Evolutionary conservation across 2,113 vertebrate species (phyloP), one percentile per base, ranked within the genome.

Genomic region (Chitala chitala): DNA sequence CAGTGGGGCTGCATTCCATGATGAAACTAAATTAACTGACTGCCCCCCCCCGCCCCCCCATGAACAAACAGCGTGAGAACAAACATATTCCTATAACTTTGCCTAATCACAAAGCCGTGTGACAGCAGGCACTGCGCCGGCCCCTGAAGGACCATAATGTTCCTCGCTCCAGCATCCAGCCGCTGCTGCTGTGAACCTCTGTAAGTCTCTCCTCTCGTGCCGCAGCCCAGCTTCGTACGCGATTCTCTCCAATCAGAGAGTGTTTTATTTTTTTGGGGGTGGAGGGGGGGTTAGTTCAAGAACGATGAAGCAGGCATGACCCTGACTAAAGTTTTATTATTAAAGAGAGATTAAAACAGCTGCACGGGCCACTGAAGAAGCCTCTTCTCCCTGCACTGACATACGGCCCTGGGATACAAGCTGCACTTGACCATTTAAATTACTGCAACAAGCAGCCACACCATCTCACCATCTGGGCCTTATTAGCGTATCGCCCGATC

Each of bases 331-430:
- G 85, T 86, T 86, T 90, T 92, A 92, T 92, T 95, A 98, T 96
- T 96, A 96, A 95, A 91, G 88, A 90, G 89, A 95, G 93, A 96
- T 96, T 94, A 94, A 94, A 96, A 95, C 93, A 97, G 94, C 94
- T 98, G 95, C 93, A 95, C 92, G 90, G 92, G 88, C 91, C 93
- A 89, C 90, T 91, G 92, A 92, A 94, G 91, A 89, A 92, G 87
- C 92, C 92, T 90, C 92, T 91, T 88, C 90, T 92, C 85, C 82
- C 87, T 82, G 89, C 85, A 82, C 90, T 92, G 92, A 93, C 94
- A 98, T 94, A 97, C 91, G 93, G 92, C 86, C 87, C 89, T 13
- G 87, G 92, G 93, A 95, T 93, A 95, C 89, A 92, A 95, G 92
- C 90, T 91, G 92, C 93, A 98, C 94, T 98, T 95, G 93, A 95